phyloP scores from a whole-genome alignment of 2,888 invertebrate species.

The Drosophila seclusa region DNA sequence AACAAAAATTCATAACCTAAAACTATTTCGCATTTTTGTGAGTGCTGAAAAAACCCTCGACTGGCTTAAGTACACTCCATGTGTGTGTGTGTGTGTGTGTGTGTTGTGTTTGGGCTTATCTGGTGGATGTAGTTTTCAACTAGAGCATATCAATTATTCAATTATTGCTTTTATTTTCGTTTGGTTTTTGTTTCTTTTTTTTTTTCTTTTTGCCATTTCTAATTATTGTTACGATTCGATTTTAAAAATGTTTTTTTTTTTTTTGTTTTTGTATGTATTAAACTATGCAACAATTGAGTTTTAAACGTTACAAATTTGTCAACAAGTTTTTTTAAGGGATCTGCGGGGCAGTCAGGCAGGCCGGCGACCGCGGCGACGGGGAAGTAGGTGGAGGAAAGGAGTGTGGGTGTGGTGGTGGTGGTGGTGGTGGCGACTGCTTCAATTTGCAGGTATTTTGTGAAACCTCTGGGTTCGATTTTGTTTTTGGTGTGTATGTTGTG shows the following conservation, averaged over 20 bases:
- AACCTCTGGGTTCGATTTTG: constrained; percentile 74
- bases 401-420: neutral
- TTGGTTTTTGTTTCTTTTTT: constrained; percentile 38
- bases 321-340: constrained; percentile 58
- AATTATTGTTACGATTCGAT: constrained; percentile 79
- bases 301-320: constrained; percentile 68
- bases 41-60: constrained; percentile 24
- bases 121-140: constrained; percentile 71
- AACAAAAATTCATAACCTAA: constrained; percentile 21
- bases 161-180: constrained; percentile 79
- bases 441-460: constrained; percentile 81
- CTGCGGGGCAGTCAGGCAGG: constrained; percentile 14
- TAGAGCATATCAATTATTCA: constrained; percentile 73
- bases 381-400: neutral
- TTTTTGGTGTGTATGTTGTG: constrained; percentile 26
- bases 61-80: constrained; percentile 49
- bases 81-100: constrained; percentile 13
- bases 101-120: constrained; percentile 24
- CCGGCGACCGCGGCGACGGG: neutral
- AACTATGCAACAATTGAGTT: constrained; percentile 76
- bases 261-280: constrained; percentile 32
- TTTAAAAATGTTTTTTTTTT: constrained; percentile 62
- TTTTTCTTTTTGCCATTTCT: constrained; percentile 43
- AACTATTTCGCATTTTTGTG: constrained; percentile 13
- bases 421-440: constrained; percentile 32